A percentile compares a stretch with the other conserved stretches of the same genome.
Conservation (phyloP, 2,888 invertebrate genomes). For the Arrhopalites spinosus region DNA sequence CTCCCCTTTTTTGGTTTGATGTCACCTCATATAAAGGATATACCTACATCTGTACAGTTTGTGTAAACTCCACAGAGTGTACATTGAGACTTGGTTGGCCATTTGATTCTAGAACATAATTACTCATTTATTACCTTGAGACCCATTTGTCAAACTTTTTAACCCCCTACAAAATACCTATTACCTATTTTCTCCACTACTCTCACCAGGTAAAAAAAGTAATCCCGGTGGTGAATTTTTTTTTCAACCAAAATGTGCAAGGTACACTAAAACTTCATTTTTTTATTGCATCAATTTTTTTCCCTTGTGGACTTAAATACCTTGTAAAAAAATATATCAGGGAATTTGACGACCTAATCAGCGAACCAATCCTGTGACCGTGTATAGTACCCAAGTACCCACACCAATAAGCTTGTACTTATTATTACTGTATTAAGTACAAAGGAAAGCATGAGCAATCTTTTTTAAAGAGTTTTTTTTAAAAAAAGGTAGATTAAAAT, state of each 20-base stretch:
- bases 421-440: too few relatives aligned
- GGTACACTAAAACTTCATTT: neutral
- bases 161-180: neutral
- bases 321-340: neutral
- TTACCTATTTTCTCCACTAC: neutral
- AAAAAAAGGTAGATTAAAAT: slow-evolving; percentile 26
- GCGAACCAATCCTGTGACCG: too few relatives aligned
- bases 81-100: neutral
- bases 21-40: neutral
- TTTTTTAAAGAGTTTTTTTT: neutral
- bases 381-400: neutral
- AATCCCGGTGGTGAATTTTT: neutral
- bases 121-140: slow-evolving; percentile 27
- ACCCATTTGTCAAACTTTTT: slow-evolving; percentile 25
- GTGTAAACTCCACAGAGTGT: neutral
- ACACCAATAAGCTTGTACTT: neutral
- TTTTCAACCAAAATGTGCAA: neutral
- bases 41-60: neutral
- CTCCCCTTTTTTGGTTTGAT: neutral
- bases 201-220: neutral
- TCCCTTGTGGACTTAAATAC: neutral
- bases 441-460: neutral
- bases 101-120: slow-evolving; percentile 7
- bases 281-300: neutral
- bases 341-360: neutral